phyloP scores from a whole-genome alignment of 2,888 invertebrate species.

The Oligia latruncula region DNA sequence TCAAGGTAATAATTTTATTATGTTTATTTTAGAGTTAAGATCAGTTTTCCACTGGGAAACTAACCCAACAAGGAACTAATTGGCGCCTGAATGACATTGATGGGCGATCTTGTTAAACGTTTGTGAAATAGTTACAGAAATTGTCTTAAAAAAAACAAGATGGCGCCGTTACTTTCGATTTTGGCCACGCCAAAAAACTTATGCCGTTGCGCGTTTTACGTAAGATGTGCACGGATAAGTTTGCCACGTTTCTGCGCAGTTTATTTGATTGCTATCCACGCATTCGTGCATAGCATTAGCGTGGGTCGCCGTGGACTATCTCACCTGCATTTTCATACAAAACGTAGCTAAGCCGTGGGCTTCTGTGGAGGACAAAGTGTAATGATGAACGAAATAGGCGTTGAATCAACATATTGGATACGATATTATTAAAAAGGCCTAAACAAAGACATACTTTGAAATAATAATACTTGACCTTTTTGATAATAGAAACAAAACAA shows the following conservation, averaged over 20 bases:
- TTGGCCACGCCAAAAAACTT: too few relatives aligned
- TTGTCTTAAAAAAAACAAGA: neutral
- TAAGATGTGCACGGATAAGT: neutral
- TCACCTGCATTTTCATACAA: neutral
- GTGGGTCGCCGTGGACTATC: neutral
- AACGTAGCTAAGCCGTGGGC: neutral
- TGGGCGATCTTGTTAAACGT: neutral
- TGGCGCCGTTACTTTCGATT: neutral
- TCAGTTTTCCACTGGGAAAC: neutral
- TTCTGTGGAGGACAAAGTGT: too few relatives aligned
- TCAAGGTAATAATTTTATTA: constrained; percentile 76
- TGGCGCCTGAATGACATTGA: neutral
- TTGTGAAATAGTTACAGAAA: neutral
- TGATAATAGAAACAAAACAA: neutral
- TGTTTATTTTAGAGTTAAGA: too few relatives aligned
- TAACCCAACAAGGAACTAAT: neutral
- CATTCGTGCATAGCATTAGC: neutral
- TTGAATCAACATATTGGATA: neutral
- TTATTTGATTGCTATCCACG: neutral
- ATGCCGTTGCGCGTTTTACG: neutral
- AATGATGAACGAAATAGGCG: neutral
- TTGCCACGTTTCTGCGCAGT: neutral
- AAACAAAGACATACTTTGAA: neutral
- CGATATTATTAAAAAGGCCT: neutral
- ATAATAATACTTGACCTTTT: too few relatives aligned